These are phyloP conservation scores for Neodiprion pinetum DNA, from an alignment of 1,140 invertebrate genomes.

Conservation along the genomic window DNA sequence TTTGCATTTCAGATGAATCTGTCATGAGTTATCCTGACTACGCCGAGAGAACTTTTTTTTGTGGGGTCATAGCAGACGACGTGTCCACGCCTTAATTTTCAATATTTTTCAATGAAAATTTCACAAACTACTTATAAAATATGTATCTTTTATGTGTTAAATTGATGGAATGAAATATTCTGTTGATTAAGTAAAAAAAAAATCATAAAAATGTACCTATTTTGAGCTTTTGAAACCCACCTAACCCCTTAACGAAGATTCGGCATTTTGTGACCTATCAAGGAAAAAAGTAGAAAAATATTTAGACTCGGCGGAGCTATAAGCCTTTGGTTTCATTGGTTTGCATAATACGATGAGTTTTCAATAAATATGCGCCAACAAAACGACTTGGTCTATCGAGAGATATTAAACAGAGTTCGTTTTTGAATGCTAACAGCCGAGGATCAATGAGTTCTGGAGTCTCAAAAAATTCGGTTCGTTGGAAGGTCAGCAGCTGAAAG, in stretches of 20 bases:
- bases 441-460: background rate
- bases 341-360: constrained; percentile 35
- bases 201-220: too few species aligned
- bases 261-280: constrained; percentile 28
- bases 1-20: too few species aligned
- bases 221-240: too few species aligned
- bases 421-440: background rate
- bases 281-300: constrained; percentile 32
- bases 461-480: background rate
- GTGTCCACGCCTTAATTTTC: too few species aligned
- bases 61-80: too few species aligned
- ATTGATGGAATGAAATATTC: too few species aligned
- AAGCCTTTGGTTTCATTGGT: constrained; percentile 34
- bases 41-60: too few species aligned
- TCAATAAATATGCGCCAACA: constrained; percentile 39
- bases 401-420: background rate
- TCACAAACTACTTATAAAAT: too few species aligned
- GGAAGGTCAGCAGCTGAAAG: background rate
- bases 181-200: too few species aligned
- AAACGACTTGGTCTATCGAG: constrained; percentile 18
- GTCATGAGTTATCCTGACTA: too few species aligned
- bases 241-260: constrained; percentile 26
- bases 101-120: too few species aligned
- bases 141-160: too few species aligned
- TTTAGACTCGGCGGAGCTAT: constrained; percentile 29